phyloP scores from a whole-genome alignment of 2,797 vertebrate genomes.

The Furcifer pardalis region DNA sequence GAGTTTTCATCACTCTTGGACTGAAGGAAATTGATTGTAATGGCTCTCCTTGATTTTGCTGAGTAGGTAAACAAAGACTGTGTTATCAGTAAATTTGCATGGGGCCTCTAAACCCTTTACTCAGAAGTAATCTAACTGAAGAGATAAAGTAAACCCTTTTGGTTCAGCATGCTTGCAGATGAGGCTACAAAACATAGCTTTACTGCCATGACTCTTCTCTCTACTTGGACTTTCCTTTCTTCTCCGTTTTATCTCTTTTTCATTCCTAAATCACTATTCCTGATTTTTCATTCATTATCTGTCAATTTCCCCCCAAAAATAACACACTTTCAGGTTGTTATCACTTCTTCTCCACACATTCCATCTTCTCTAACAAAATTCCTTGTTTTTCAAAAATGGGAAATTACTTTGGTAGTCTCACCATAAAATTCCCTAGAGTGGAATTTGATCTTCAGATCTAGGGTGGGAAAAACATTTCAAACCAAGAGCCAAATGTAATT shows the following conservation, averaged over 20 bases:
- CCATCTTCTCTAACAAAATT: neutral
- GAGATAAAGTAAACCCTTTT: neutral
- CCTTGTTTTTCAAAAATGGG: neutral
- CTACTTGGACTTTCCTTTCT: neutral
- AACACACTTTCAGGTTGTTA: neutral
- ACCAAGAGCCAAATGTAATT: neutral
- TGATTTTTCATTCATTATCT: neutral
- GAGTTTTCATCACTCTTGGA: neutral
- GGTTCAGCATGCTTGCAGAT: too few species aligned
- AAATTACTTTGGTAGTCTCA: neutral
- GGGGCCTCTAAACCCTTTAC: neutral
- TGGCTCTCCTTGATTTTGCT: neutral
- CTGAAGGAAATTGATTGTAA: neutral
- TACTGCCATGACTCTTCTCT: neutral
- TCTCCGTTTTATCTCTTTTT: neutral
- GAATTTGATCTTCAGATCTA: neutral
- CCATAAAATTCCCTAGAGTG: neutral
- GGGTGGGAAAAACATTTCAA: neutral
- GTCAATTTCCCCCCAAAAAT: neutral
- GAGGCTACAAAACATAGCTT: too few species aligned
- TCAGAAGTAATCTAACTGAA: neutral
- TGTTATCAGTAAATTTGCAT: neutral
- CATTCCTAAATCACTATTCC: neutral
- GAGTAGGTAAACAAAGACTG: neutral
- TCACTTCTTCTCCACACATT: neutral